Conservation (phyloP, 53 echinoderm and acorn worm species). For the Luidia sarsii region DNA sequence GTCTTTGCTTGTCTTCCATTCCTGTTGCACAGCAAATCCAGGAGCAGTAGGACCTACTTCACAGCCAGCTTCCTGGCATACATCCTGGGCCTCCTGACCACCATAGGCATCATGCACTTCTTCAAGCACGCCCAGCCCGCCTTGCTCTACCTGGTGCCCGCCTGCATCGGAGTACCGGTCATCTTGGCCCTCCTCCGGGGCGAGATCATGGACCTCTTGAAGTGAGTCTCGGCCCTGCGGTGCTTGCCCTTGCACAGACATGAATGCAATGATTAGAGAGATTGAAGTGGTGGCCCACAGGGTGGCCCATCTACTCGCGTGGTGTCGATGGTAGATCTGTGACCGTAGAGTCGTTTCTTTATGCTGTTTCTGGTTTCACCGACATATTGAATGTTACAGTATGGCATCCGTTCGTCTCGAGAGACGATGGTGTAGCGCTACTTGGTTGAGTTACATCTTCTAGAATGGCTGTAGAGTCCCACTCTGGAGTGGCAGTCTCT, state of each 20-base stretch:
- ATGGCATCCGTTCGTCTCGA: too few relatives aligned
- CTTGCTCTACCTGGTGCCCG: conserved; percentile 92
- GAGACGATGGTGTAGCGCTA: too few relatives aligned
- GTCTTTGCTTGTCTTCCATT: too few relatives aligned
- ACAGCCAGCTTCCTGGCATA: conserved; percentile 82
- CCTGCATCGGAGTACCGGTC: conserved; percentile 90
- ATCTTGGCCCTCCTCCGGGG: conserved; percentile 87
- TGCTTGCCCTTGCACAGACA: not conserved
- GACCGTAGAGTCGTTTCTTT: too few relatives aligned
- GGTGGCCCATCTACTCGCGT: not conserved
- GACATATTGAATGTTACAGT: too few relatives aligned
- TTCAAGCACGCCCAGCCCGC: conserved; percentile 99
- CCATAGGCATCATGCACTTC: conserved; percentile 95
- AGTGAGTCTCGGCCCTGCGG: conserved; percentile 59
- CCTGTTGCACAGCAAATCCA: conserved; percentile 68
- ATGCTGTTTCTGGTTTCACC: too few relatives aligned
- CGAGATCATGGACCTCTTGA: conserved; percentile 81
- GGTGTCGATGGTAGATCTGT: too few relatives aligned
- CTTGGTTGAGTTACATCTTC: too few relatives aligned
- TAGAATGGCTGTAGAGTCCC: too few relatives aligned
- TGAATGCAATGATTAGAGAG: not conserved
- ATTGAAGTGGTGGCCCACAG: too few relatives aligned
- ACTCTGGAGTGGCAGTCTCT: too few relatives aligned
- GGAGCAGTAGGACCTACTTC: conserved; percentile 80
- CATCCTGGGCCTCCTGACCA: conserved; percentile 82